Evolutionary conservation across 2,797 vertebrate genomes (phyloP), one percentile per base, ranked within the genome.

Genomic region (Peromyscus aztecus): DNA sequence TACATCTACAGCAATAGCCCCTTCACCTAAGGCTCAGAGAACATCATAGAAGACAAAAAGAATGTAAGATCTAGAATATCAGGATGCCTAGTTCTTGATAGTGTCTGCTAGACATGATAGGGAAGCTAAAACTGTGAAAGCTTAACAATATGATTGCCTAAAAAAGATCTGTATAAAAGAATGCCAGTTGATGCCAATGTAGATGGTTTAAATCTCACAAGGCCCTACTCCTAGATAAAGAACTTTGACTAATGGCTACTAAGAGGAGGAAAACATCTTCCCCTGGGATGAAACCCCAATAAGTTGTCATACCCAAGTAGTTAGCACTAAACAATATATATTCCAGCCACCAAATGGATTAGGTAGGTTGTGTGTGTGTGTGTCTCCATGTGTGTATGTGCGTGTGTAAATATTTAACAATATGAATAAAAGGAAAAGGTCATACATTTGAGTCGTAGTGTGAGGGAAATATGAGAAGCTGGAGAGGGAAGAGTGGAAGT

Each of bases 141-240:
- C 17, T 23, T 46, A 21, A 84, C 1, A 21, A 46, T 46, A 65
- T 65, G 2, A 29, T 12, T 21, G 2, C 40, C 37, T 63, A 17
- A 31, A 46, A 46, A 29, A 31, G 2, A 46, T 5, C 59, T 31
- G 10, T 9, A 46, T 65, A 34, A 31, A 40, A 31, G 2, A 46
- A 84, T 34, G 16, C 59, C 9, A 3, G 0, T 10, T 65, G 82
- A 34, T 65, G 40, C 4, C 27, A 84, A 13, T 21, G 17, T 63
- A 5, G 16, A 46, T 21, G 40, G 37, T 31, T 21, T 46, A 46
- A 46, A 46, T 65, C 29, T 43, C 40, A 31, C 27, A 43, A 7
- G 27, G 9, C 2, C 2, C 59, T 0, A 21, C 1, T 12, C 2
- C 24, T 31, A 0, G 17, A 6, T 63, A 40, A 40, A 43, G 27